phyloP scores from a whole-genome alignment of 2,113 vertebrate species.

The Vombatus ursinus region DNA sequence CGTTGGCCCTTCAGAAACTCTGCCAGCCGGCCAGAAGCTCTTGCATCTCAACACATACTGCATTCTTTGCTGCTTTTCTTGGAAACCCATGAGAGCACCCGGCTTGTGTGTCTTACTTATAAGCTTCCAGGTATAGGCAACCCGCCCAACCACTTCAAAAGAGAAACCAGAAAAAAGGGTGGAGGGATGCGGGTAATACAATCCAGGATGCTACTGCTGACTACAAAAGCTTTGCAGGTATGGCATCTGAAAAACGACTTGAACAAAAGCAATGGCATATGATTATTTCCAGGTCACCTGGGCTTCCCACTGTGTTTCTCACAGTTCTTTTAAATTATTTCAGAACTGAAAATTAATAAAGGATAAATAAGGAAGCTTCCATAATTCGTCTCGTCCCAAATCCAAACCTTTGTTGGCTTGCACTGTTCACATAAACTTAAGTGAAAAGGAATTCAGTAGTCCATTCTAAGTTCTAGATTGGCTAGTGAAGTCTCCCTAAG shows the following conservation, averaged over 20 bases:
- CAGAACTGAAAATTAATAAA: neutral
- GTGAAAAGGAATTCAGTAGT: neutral
- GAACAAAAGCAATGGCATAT: neutral
- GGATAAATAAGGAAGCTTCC: neutral
- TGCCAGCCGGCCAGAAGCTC: constrained; percentile 54
- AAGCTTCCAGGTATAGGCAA: constrained; percentile 66
- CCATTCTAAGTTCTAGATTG: neutral
- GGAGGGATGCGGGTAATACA: neutral
- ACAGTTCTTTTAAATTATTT: neutral
- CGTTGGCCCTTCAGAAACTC: constrained; percentile 45
- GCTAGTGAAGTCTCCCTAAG: neutral
- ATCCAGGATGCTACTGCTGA: constrained; percentile 46
- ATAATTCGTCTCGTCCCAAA: neutral
- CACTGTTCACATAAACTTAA: neutral
- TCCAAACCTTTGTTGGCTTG: constrained; percentile 6
- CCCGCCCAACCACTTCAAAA: constrained; percentile 65
- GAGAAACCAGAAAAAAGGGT: neutral
- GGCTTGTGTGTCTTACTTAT: constrained; percentile 64
- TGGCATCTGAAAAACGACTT: neutral
- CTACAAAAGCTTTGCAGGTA: constrained; percentile 11
- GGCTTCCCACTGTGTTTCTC: neutral
- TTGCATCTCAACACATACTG: neutral
- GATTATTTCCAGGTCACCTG: constrained; percentile 44
- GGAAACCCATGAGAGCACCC: constrained; percentile 58
- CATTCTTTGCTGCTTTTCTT: constrained; percentile 69